Conservation (phyloP, 2,113 vertebrate species). For the Lipotes vexillifer region DNA sequence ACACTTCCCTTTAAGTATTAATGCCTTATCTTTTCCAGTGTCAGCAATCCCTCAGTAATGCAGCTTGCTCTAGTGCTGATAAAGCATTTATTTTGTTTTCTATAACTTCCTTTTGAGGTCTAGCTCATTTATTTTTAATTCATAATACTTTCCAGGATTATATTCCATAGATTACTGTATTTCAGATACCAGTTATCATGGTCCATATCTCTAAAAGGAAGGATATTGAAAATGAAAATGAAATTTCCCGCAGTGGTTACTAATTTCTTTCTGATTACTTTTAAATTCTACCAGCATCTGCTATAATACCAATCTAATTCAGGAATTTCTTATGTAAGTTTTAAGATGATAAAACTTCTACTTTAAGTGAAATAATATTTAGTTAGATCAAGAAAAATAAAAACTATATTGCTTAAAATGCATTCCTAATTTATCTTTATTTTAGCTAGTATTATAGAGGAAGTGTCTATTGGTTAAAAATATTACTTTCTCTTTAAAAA, state of each 20-base stretch:
- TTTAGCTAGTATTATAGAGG: not conserved
- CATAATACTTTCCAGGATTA: conserved; percentile 37
- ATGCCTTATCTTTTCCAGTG: not conserved
- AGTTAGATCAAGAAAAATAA: not conserved
- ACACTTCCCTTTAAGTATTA: conserved; percentile 38
- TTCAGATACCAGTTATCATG: not conserved
- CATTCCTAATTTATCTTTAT: not conserved
- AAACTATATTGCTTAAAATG: not conserved
- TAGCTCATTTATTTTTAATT: conserved; percentile 71
- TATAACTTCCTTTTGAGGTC: conserved; percentile 27
- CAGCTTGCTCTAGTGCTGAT: not conserved
- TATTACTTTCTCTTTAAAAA: not conserved
- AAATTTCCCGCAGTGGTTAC: not conserved
- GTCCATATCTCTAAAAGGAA: conserved; percentile 20
- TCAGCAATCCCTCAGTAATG: conserved; percentile 38
- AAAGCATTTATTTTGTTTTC: conserved; percentile 51
- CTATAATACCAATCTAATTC: not conserved
- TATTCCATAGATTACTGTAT: not conserved
- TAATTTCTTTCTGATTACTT: not conserved
- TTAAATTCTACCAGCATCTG: not conserved
- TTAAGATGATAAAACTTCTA: not conserved
- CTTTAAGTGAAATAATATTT: not conserved
- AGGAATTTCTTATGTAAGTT: not conserved
- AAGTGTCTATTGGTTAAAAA: not conserved
- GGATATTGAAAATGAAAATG: conserved; percentile 16